phyloP scores from a whole-genome alignment of 2,797 vertebrate species.

The Microctenopoma stevenorrisi region DNA sequence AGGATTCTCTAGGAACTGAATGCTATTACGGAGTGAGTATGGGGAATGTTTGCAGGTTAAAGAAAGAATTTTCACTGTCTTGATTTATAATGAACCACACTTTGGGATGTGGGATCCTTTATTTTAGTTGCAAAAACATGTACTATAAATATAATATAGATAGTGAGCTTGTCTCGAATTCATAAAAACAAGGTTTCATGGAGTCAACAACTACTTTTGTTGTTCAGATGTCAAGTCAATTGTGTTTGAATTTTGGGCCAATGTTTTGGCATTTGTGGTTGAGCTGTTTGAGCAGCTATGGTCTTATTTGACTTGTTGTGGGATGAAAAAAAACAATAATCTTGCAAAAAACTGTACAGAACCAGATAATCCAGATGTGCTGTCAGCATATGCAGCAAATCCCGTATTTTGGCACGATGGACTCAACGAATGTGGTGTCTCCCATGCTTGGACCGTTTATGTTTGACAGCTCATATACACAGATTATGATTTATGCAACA shows the following conservation, averaged over 20 bases:
- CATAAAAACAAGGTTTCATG: not conserved
- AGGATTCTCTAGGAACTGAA: constrained; percentile 73
- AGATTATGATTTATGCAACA: constrained; percentile 71
- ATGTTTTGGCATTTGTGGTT: constrained; percentile 22
- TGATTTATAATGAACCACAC: constrained; percentile 48
- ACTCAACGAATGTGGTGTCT: constrained; percentile 39
- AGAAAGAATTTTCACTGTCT: constrained; percentile 46
- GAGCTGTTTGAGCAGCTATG: constrained; percentile 15
- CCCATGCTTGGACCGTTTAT: constrained; percentile 33
- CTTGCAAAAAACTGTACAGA: constrained; percentile 23
- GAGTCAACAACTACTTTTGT: not conserved
- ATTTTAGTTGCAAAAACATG: constrained; percentile 8
- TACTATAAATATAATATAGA: not conserved
- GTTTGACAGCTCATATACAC: constrained; percentile 64
- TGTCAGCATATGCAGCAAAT: constrained; percentile 37
- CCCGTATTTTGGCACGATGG: constrained; percentile 29
- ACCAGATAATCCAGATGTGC: constrained; percentile 40
- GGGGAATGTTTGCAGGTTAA: constrained; percentile 55
- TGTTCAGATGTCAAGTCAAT: not conserved
- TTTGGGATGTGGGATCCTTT: not conserved
- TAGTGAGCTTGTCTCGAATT: not conserved
- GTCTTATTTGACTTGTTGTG: constrained; percentile 26
- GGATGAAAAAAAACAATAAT: constrained; percentile 1
- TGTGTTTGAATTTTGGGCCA: constrained; percentile 31
- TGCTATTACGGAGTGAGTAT: constrained; percentile 64